Conservation (phyloP, 1,140 invertebrate species). For the Littorina saxatilis region DNA sequence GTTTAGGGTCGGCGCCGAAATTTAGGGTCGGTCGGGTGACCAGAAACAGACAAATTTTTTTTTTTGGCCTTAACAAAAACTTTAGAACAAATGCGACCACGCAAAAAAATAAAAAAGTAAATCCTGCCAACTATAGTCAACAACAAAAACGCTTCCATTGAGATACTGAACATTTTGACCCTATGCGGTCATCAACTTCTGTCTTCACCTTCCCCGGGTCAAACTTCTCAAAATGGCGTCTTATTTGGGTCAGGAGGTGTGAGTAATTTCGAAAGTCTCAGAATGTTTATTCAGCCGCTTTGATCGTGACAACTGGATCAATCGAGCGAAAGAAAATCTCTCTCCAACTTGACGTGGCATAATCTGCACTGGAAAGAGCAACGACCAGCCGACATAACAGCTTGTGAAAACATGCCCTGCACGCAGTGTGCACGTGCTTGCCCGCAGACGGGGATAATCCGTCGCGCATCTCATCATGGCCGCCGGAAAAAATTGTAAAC, state of each 20-base stretch:
- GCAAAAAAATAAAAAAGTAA: too few relatives aligned
- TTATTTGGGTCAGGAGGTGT: background rate
- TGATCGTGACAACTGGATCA: background rate
- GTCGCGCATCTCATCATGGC: background rate
- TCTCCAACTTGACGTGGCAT: background rate
- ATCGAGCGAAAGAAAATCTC: background rate
- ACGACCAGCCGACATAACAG: background rate
- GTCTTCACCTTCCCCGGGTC: too few relatives aligned
- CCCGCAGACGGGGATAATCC: background rate
- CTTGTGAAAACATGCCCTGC: background rate
- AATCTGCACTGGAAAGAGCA: background rate
- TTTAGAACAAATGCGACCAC: too few relatives aligned
- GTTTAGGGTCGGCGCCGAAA: too few relatives aligned
- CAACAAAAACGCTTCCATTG: too few relatives aligned
- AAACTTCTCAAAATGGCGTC: background rate
- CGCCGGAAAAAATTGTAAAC: background rate
- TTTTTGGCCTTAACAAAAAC: too few relatives aligned
- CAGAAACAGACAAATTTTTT: too few relatives aligned
- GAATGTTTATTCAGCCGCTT: background rate
- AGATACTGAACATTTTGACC: too few relatives aligned
- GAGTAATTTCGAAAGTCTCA: background rate
- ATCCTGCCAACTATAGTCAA: too few relatives aligned
- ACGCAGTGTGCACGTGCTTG: slow-evolving; percentile 27
- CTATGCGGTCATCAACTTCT: too few relatives aligned
- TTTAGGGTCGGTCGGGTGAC: too few relatives aligned